phyloP scores from a whole-genome alignment of 2,113 vertebrate species.

The Pachycephala philippinensis region DNA sequence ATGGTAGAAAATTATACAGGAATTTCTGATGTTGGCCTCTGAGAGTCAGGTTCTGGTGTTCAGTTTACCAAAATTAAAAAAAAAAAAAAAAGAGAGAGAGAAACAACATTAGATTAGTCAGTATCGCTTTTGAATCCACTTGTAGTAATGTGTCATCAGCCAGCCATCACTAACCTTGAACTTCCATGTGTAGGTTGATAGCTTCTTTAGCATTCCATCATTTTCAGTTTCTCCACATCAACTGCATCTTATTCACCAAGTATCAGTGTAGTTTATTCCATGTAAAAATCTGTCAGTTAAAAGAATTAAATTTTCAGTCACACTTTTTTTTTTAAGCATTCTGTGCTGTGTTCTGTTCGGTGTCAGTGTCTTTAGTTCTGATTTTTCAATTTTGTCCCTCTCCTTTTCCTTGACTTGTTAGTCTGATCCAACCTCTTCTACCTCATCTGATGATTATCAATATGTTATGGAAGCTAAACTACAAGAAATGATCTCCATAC shows the following conservation, averaged over 20 bases:
- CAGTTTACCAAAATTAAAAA: conserved; percentile 50
- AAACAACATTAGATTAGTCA: conserved; percentile 6
- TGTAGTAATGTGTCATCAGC: conserved; percentile 62
- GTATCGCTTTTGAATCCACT: conserved; percentile 60
- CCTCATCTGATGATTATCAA: conserved; percentile 96
- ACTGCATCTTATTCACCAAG: conserved; percentile 62
- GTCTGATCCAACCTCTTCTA: conserved; percentile 95
- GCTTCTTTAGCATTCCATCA: conserved; percentile 72
- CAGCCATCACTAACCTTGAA: conserved; percentile 75
- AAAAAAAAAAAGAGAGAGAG: neutral
- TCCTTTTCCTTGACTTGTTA: conserved; percentile 90
- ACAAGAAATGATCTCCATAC: conserved; percentile 97
- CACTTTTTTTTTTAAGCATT: conserved; percentile 81
- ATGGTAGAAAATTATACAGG: neutral
- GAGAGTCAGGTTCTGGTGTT: conserved; percentile 43
- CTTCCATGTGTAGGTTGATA: conserved; percentile 67
- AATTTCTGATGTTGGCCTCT: conserved; percentile 5
- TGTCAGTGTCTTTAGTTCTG: conserved; percentile 84
- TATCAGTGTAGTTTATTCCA: conserved; percentile 72
- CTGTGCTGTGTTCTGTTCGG: conserved; percentile 81
- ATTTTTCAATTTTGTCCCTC: conserved; percentile 92
- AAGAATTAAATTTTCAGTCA: conserved; percentile 73
- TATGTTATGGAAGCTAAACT: conserved; percentile 99
- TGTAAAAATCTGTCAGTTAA: conserved; percentile 67
- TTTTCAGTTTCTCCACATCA: conserved; percentile 70